Evolutionary conservation across 2,888 invertebrate species (phyloP), one percentile per base, ranked within the genome.

Genomic region (Thera britannica): DNA sequence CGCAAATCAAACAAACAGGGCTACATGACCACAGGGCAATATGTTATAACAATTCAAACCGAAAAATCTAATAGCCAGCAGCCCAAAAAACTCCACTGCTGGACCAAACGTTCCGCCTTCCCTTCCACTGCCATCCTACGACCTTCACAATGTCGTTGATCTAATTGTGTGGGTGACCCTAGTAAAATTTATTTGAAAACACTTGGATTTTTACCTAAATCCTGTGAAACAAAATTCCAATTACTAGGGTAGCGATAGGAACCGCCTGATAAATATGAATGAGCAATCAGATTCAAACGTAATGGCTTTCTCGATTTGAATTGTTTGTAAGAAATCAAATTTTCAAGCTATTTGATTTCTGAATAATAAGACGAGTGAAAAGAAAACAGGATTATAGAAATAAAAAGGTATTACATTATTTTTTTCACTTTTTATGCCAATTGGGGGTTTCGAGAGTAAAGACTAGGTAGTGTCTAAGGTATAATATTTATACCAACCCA

Each of bases 191-290:
- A 35, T 58, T 48, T 48, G 4, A 44, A 58, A 58, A 34, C 44
- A 46, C 11, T 35, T 35, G 11, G 36, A 23, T 41, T 7, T 7
- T 41, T 7, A 41, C 41, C 41, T 41, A 4, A 41, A 7, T 41
- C 7, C 51, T 12, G 51, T 51, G 23, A 23, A 51, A 48, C 5
- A 4, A 4, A 4, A 3, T 34, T 34, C 44, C 44, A 23, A 23
- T 23, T 23, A 23, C 23, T 23, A 9, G 7, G 4, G 6, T 23
- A 7, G 23, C 52, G 52, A 52, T 52, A 12, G n/a, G 11, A 56
- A 44, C 41, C 55, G 63, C 64, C 70, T 70, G 57, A 64, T 58
- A 56, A 54, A 55, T 67, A 62, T 58, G 51, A 36, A 67, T 55
- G 55, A 64, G 70, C 70, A 70, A 70, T 55, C 58, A 62, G 55